Evolutionary conservation across 2,113 vertebrate genomes (phyloP), one percentile per base, ranked within the genome.

Genomic region (Nymphicus hollandicus): DNA sequence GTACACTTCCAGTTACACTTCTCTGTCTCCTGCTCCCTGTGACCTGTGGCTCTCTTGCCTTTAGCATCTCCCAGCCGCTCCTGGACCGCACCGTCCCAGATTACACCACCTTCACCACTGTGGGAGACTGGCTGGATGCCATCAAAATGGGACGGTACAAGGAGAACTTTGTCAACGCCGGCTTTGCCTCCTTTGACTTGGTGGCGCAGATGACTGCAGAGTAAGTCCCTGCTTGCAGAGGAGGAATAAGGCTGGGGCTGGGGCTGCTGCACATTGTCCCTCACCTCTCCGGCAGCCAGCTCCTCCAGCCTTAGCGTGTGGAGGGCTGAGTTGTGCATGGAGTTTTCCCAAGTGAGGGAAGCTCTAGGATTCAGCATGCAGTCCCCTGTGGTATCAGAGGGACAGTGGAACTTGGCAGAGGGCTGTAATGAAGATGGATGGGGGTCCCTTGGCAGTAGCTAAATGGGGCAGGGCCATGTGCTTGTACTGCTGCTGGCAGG

Each of bases 61-160:
- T 96, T 95, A 99, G 99, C 95, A 98, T 99, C 91, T 99, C 99
- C 87, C 99, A 99, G 93, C 99, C 99, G 2, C 99, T 99, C 96
- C 98, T 99, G 96, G 99, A 99, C 97, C 99, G 99, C 96, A 99
- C 99, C 1, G 98, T 99, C 78, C 99, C 99, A 0, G 99, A 99
- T 98, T 99, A 99, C 96, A 99, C 99, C 76, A 99, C 99, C 95
- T 99, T 99, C 97, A 99, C 99, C 74, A 99, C 99, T 13, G 99
- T 99, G 97, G 99, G 99, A 73, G 99, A 99, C 98, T 99, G 99
- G 99, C 98, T 99, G 97, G 99, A 99, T 0, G 99, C 99, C 97
- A 99, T 99, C 98, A 99, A 99, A 98, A 99, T 99, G 99, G 99
- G 99, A 90, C 98, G 99, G 92, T 99, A 99, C 98, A 99, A 99